Conservation (phyloP, 2,113 vertebrate genomes). For the Laticauda colubrina region DNA sequence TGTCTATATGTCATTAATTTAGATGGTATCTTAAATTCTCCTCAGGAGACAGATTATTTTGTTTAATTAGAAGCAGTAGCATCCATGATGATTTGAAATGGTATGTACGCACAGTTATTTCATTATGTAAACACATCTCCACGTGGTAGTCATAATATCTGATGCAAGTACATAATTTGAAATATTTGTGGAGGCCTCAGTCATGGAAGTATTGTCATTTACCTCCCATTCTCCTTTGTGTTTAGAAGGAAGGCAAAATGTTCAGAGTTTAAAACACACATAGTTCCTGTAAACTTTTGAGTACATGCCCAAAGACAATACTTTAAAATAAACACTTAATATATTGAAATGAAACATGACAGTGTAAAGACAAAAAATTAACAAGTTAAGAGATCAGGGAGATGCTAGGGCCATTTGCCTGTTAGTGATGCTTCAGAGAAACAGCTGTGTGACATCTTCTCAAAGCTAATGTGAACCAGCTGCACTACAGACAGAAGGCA, state of each 20-base stretch:
- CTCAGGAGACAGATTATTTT: slow-evolving; percentile 12
- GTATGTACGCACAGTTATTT: not conserved
- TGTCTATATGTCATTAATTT: slow-evolving; percentile 37
- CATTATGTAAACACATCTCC: not conserved
- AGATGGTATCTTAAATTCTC: slow-evolving; percentile 24
- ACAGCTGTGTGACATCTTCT: slow-evolving; percentile 70
- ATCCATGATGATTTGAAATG: not conserved
- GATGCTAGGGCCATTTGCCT: slow-evolving; percentile 60
- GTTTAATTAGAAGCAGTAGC: slow-evolving; percentile 21
- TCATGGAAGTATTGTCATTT: not conserved
- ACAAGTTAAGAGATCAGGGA: slow-evolving; percentile 58
- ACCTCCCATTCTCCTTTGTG: not conserved
- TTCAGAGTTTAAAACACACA: slow-evolving; percentile 29
- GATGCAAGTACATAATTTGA: not conserved
- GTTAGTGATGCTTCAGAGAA: slow-evolving; percentile 65
- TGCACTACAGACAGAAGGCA: slow-evolving; percentile 54
- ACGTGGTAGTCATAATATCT: not conserved
- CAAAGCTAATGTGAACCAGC: slow-evolving; percentile 67
- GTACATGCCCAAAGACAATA: slow-evolving; percentile 51
- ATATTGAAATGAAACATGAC: slow-evolving; percentile 65
- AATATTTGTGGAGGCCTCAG: not conserved
- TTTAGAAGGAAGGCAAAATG: slow-evolving; percentile 1
- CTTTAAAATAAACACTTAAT: slow-evolving; percentile 55
- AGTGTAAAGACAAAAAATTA: slow-evolving; percentile 51
- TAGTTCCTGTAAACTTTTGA: slow-evolving; percentile 56